Base-by-base conservation (phyloP, 1,140 invertebrate species). In the Macrotrachela quadricornifera region DNA sequence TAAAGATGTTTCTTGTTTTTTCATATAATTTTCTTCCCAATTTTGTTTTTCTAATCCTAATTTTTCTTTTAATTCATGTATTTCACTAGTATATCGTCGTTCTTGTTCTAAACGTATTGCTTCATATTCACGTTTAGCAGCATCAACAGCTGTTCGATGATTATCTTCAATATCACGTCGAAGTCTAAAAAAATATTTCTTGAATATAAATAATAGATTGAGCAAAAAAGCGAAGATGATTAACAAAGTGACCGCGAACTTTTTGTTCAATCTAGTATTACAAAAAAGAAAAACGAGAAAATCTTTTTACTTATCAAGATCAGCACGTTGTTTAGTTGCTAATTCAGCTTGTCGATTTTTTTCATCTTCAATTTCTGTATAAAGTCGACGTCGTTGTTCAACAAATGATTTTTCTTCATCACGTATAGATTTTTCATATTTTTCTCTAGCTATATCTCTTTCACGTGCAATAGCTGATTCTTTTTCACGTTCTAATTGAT, bases 341-440 rank as follows among this genome's bases (percentile, higher is more conserved):
- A 63, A 60, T 46, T 61, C 52, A 9, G 67, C 59, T 14, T 69
- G 54, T 1, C 69, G 58, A 41, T 69, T 65, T 46, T 69, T 69
- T 59, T 71, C 69, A 42, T 70, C 69, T 54, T 68, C 64, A 6
- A 71, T 61, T 56, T 71, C 69, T 12, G 58, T 46, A 56, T 69
- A 60, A 21, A 71, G 53, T 9, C 68, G 59, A 10, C 65, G 57
- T 36, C 67, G 60, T 58, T 69, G 64, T 45, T 65, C 61, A 49
- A 68, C 64, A 49, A 64, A 68, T 6, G 65, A 59, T 49, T 70
- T 65, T 49, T 69, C 67, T 50, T 71, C 67, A 41, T 68, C 64
- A 55, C 68, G 65, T n/a, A 69, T 36, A 46, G 68, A 65, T 51
- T 71, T 71, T 57, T 71, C 68, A 59, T 69, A 70, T 50, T 66